Percentiles rank a stretch among this genome's conserved stretches.
These are phyloP conservation scores for Mus caroli DNA, from an alignment of 2,797 vertebrate species.

Conservation along the genomic window DNA sequence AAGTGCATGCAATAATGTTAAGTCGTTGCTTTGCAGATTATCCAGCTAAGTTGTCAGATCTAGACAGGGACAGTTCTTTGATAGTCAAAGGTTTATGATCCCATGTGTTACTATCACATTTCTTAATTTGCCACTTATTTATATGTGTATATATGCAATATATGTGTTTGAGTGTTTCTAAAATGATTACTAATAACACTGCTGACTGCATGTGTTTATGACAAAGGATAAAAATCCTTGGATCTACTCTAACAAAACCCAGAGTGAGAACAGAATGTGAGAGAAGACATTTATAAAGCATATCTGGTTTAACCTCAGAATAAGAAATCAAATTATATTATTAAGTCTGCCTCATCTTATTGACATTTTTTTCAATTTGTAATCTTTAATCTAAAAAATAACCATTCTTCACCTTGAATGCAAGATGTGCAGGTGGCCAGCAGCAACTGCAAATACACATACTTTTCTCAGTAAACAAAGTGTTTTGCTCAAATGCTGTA, in stretches of 20 bases:
- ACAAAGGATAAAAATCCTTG: not conserved
- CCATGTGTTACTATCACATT: not conserved
- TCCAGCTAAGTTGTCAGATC: not conserved
- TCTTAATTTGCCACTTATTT: too few species aligned
- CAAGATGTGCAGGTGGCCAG: not conserved
- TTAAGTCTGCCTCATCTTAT: not conserved
- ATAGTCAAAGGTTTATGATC: not conserved
- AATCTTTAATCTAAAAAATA: not conserved
- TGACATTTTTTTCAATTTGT: not conserved
- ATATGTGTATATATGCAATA: not conserved
- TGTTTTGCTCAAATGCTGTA: not conserved
- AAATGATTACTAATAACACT: not conserved
- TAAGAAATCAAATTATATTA: not conserved
- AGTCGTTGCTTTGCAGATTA: not conserved
- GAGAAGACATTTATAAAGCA: not conserved
- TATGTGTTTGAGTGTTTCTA: not conserved
- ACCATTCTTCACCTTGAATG: not conserved
- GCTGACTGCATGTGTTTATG: not conserved
- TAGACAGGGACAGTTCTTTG: not conserved
- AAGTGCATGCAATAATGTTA: not conserved
- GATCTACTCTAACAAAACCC: not conserved
- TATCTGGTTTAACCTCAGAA: not conserved
- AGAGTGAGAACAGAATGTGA: not conserved
- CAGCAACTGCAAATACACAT: not conserved
- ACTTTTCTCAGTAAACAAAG: not conserved